phyloP scores from a whole-genome alignment of 2,113 vertebrate species.

The Phaethornis superciliosus region DNA sequence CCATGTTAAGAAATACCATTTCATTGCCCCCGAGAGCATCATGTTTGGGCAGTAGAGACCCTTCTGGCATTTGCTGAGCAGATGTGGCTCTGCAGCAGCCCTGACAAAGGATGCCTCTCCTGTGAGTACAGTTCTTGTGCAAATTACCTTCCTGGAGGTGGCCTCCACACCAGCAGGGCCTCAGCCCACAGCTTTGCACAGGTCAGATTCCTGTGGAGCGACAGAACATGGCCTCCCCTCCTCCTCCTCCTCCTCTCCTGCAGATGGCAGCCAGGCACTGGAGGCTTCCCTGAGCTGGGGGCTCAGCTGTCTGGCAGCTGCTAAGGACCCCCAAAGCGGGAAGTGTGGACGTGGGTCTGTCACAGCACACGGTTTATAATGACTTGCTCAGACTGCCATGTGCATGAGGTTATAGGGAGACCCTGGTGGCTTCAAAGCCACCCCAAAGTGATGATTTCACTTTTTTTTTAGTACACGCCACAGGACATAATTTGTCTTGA shows the following conservation, averaged over 20 bases:
- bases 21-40: accelerated
- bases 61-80: not conserved
- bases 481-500: not conserved
- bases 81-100: not conserved
- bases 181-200: not conserved
- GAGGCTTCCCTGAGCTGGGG: not conserved
- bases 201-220: not conserved
- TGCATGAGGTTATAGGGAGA: not conserved
- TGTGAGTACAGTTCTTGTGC: not conserved
- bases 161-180: not conserved
- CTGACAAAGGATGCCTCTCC: not conserved
- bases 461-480: not conserved
- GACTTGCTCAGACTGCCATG: not conserved
- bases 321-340: not conserved
- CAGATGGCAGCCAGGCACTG: not conserved
- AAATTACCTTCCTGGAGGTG: not conserved
- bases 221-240: not conserved
- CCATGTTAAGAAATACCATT: not conserved
- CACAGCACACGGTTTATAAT: not conserved
- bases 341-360: not conserved
- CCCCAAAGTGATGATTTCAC: not conserved
- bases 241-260: not conserved
- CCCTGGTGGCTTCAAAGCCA: not conserved
- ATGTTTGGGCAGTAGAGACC: not conserved
- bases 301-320: not conserved